A percentile compares a stretch with the other conserved stretches of the same genome.
phyloP scores from a whole-genome alignment of 2,888 invertebrate genomes.

The Dermolepida albohirtum region DNA sequence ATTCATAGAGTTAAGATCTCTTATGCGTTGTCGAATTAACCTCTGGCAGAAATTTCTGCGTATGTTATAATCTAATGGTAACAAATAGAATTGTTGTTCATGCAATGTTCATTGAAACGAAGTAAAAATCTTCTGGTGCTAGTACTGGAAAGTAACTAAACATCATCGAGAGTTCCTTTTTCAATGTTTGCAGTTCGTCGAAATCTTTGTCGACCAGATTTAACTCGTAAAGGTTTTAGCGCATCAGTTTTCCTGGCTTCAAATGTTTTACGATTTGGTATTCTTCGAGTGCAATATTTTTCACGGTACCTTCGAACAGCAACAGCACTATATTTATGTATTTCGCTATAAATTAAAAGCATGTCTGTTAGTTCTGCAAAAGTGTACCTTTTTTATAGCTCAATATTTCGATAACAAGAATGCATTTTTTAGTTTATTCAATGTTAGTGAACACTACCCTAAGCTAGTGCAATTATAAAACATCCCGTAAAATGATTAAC shows the following conservation, averaged over 20 bases:
- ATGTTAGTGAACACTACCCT: no score
- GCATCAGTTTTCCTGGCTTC: conserved; percentile 28
- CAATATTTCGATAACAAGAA: no score
- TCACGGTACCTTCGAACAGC: conserved; percentile 34
- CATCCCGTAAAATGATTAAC: no score
- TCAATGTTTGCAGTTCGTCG: no score
- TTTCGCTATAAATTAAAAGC: conserved; percentile 19
- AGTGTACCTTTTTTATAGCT: no score
- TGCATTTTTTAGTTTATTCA: no score
- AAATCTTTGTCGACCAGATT: conserved; percentile 36
- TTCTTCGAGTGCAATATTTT: conserved; percentile 19
- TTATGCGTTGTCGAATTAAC: conserved; percentile 20
- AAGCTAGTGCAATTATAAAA: no score
- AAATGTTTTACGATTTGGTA: conserved; percentile 37
- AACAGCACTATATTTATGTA: conserved; percentile 30
- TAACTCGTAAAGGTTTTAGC: conserved; percentile 30
- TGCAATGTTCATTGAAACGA: background rate
- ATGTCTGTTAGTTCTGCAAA: conserved; percentile 9
- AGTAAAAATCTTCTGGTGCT: no score
- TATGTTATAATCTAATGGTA: conserved; percentile 11
- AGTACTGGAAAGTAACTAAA: no score
- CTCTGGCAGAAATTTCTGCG: conserved; percentile 19
- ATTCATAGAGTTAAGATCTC: conserved; percentile 7
- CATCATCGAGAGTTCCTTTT: no score
- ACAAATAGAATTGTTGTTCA: conserved; percentile 43